Percentiles rank a stretch among this genome's conserved stretches.
phyloP scores from a whole-genome alignment of 2,888 invertebrate species.

The Tetramorium bicarinatum region DNA sequence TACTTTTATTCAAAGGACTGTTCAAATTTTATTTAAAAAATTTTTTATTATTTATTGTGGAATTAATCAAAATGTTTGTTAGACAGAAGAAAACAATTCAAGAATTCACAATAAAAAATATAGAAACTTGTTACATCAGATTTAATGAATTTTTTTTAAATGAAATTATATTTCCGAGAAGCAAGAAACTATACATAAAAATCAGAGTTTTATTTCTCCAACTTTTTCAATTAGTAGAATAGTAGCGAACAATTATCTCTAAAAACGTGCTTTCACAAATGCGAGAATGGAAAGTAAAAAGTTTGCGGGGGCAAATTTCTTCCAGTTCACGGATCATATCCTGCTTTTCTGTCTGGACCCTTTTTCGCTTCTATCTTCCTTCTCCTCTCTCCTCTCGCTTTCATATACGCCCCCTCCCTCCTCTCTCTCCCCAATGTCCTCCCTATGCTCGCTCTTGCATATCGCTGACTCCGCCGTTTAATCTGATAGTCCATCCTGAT shows the following conservation, averaged over 20 bases:
- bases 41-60: not conserved
- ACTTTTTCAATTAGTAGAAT: not conserved
- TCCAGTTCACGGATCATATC: constrained; percentile 66
- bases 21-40: not conserved
- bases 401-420: not conserved
- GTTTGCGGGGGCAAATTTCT: constrained; percentile 55
- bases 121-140: not conserved
- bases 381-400: not conserved
- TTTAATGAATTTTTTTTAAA: not conserved
- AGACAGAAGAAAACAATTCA: not conserved
- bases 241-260: not conserved
- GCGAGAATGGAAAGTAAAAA: constrained; percentile 38
- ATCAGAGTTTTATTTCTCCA: not conserved
- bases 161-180: not conserved
- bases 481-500: constrained; percentile 81
- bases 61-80: not conserved
- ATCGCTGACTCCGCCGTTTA: constrained; percentile 80
- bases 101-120: not conserved
- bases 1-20: not conserved
- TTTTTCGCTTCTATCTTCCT: constrained; percentile 18
- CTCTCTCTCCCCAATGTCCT: constrained; percentile 56
- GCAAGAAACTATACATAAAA: not conserved
- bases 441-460: constrained; percentile 74
- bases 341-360: constrained; percentile 25
- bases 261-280: not conserved